Evolutionary conservation across 1,140 invertebrate genomes (phyloP).

Genomic region (Temnothorax curvispinosus): DNA sequence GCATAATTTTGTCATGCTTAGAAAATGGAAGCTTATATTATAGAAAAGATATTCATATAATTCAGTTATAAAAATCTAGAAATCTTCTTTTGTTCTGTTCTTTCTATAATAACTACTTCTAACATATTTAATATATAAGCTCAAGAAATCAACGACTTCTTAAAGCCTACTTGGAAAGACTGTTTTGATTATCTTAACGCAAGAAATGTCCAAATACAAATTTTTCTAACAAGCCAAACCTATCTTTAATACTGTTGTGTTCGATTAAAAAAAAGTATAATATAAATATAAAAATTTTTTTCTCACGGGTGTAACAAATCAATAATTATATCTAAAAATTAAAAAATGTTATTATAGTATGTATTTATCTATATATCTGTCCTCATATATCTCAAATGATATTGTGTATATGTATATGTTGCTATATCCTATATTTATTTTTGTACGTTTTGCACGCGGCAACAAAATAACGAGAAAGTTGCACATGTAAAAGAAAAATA

Average conservation of each 20-base stretch:
- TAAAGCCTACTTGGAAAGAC: constrained; percentile 42
- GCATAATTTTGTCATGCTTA: constrained; percentile 17
- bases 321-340: constrained; percentile 45
- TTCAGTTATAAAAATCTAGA: constrained; percentile 45
- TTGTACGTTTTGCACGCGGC: constrained; percentile 25
- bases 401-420: constrained; percentile 24
- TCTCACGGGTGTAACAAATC: constrained; percentile 10
- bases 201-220: constrained; percentile 14
- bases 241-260: constrained; percentile 33
- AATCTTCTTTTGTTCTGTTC: constrained; percentile 21
- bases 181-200: constrained; percentile 26
- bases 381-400: constrained; percentile 34
- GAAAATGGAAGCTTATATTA: constrained; percentile 19
- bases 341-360: constrained; percentile 28
- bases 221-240: constrained; percentile 1
- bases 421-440: constrained; percentile 21
- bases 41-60: constrained; percentile 29
- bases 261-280: not conserved
- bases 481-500: constrained; percentile 49
- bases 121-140: constrained; percentile 26
- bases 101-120: constrained; percentile 17
- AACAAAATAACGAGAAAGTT: constrained; percentile 13
- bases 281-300: constrained; percentile 41
- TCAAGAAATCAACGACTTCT: constrained; percentile 37
- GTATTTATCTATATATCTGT: constrained; percentile 25